A percentile compares a stretch with the other conserved stretches of the same genome.
Conservation (phyloP, 2,888 invertebrate genomes). For the Mimumesa dahlbomi region DNA sequence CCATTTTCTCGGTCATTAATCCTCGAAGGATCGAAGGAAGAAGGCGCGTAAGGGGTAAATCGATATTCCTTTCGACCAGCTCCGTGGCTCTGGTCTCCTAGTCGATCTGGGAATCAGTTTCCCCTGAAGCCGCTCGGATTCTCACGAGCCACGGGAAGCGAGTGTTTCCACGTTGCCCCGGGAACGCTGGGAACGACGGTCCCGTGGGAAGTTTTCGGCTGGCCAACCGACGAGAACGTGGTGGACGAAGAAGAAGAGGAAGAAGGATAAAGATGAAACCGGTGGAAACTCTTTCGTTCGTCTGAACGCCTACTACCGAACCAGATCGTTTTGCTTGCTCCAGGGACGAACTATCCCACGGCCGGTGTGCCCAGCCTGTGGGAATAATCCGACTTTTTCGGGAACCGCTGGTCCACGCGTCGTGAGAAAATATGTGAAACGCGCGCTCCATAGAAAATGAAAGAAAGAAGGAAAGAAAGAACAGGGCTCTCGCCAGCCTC, state of each 20-base stretch:
- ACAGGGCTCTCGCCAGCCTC: not conserved
- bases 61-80: slow-evolving; percentile 56
- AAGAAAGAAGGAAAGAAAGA: slow-evolving; percentile 18
- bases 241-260: slow-evolving; percentile 1
- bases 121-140: slow-evolving; percentile 75
- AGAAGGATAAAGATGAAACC: not conserved
- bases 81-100: slow-evolving; percentile 71
- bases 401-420: slow-evolving; percentile 22
- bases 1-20: not conserved
- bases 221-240: not conserved
- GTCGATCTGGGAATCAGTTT: slow-evolving; percentile 77
- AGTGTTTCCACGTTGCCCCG: not conserved
- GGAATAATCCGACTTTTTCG: slow-evolving; percentile 53
- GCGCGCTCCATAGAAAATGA: too few relatives aligned
- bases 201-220: slow-evolving; percentile 61
- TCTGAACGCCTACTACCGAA: slow-evolving; percentile 72
- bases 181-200: slow-evolving; percentile 48
- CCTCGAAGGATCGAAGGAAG: slow-evolving; percentile 32
- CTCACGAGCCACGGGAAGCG: slow-evolving; percentile 70
- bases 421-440: slow-evolving; percentile 49
- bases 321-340: slow-evolving; percentile 67
- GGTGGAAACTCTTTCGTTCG: slow-evolving; percentile 65
- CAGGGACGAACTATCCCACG: slow-evolving; percentile 70
- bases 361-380: slow-evolving; percentile 52
- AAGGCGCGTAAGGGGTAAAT: slow-evolving; percentile 52